Evolutionary conservation across 2,113 vertebrate species (phyloP), one percentile per base, ranked within the genome.

Genomic region (Paradoxurus hermaphroditus): DNA sequence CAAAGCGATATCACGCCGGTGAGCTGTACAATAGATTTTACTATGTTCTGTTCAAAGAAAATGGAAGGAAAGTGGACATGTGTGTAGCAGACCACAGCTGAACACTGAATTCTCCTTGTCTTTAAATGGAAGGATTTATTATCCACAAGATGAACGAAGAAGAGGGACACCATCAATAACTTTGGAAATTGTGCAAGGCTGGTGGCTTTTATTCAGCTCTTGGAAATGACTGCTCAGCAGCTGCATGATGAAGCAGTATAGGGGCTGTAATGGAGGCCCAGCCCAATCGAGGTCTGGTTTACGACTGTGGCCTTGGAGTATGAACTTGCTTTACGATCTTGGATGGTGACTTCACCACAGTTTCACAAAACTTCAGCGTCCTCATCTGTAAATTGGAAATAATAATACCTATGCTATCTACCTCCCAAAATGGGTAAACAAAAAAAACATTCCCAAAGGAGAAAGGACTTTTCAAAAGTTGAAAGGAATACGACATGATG

Each of bases 11-110:
- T 98, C 98, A 98, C 68, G 97, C 98, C 98, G 97, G 96, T 96
- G 97, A 16, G 81, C 97, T 46, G 68, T 98, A 98, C 98, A 98
- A 99, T 98, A 96, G 98, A 90, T 98, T 98, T 98, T 95, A 98
- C 98, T 99, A 98, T 99, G 97, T 90, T 98, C 98, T 95, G 90
- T 98, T 99, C 98, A 98, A 98, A 98, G 98, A 97, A 98, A 98
- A 98, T 91, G 90, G 62, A 97, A 98, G 97, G 92, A 97, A 97
- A 98, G 98, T 91, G 98, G 98, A 98, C 98, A 98, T 98, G 90
- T 98, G 98, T 97, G 98, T 84, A 98, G 97, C 98, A 98, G 98
- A 98, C 96, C 97, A 97, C 13, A 95, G 97, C 98, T 97, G 96
- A 98, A 98, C 92, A 97, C 94, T 93, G 97, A 97, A 98, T 98